These are phyloP conservation scores for Globicephala melas DNA, from an alignment of 2,113 vertebrate genomes.

Conservation along the genomic window DNA sequence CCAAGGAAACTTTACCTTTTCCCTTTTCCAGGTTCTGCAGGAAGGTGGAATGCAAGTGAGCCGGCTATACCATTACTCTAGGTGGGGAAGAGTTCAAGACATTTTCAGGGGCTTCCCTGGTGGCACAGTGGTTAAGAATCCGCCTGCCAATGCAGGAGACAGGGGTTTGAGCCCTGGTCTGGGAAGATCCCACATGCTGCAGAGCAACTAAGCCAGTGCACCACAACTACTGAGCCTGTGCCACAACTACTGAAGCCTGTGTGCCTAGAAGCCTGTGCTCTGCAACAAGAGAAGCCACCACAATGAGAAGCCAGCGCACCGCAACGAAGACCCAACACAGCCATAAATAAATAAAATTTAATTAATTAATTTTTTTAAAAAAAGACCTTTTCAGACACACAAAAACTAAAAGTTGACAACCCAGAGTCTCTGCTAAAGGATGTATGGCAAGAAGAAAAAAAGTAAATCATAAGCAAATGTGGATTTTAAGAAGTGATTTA, in stretches of 20 bases:
- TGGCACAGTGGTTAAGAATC: too few relatives aligned
- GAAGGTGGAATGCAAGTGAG: background rate
- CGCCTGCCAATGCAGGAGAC: accelerated
- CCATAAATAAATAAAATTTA: too few relatives aligned
- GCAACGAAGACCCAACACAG: too few relatives aligned
- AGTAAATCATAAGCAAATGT: background rate
- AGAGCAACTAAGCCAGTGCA: too few relatives aligned
- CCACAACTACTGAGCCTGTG: too few relatives aligned
- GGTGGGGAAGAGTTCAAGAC: background rate
- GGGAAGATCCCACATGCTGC: too few relatives aligned
- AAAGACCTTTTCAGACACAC: background rate
- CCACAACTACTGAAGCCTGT: too few relatives aligned
- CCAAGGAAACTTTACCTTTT: background rate
- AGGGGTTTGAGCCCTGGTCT: too few relatives aligned
- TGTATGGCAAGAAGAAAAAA: background rate
- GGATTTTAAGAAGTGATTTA: background rate
- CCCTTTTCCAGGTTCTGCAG: background rate
- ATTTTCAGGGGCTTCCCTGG: background rate
- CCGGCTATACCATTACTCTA: background rate
- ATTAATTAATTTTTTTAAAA: too few relatives aligned
- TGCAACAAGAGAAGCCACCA: too few relatives aligned
- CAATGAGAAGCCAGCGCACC: too few relatives aligned
- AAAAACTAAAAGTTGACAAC: background rate
- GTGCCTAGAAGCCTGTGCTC: too few relatives aligned
- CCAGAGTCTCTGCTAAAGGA: background rate